These are phyloP conservation scores for Apantesis nais DNA, from an alignment of 2,888 invertebrate species.

Conservation along the genomic window DNA sequence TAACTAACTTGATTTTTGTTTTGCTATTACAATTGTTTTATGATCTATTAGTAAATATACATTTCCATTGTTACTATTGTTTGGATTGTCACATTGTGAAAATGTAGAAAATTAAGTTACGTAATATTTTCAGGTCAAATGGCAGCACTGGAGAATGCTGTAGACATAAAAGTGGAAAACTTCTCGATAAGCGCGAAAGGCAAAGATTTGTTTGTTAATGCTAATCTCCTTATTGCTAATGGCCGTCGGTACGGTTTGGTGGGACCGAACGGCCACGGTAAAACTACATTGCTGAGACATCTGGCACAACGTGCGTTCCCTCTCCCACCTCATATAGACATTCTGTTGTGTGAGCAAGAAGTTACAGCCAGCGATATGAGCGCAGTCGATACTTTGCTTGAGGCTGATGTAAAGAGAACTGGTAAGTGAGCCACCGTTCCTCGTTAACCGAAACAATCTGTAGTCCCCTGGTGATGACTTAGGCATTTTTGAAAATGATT, in stretches of 20 bases:
- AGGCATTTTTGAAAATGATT: background rate
- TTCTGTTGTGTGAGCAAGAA: constrained; percentile 99
- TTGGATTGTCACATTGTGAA: no score
- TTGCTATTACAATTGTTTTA: background rate
- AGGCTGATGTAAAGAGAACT: constrained; percentile 96
- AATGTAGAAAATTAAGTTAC: background rate
- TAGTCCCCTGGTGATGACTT: background rate
- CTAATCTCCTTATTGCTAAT: constrained; percentile 95
- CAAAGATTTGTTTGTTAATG: constrained; percentile 98
- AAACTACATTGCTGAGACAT: constrained; percentile 98
- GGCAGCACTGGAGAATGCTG: constrained; percentile 95
- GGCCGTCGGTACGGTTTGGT: constrained; percentile 98
- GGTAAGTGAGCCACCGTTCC: constrained; percentile 69
- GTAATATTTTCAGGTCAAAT: constrained; percentile 85
- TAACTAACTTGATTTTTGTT: background rate
- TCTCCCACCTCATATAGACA: constrained; percentile 97
- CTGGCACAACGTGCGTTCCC: constrained; percentile 95
- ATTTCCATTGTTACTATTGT: no score
- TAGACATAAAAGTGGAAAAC: constrained; percentile 99
- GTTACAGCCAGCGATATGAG: constrained; percentile 97
- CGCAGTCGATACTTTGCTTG: constrained; percentile 96
- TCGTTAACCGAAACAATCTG: background rate
- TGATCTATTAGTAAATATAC: background rate
- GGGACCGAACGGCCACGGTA: constrained; percentile 99
- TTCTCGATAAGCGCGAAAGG: constrained; percentile 99